Evolutionary conservation across 1,140 invertebrate species (phyloP), one percentile per base, ranked within the genome.

Genomic region (Brachionus angularis): DNA sequence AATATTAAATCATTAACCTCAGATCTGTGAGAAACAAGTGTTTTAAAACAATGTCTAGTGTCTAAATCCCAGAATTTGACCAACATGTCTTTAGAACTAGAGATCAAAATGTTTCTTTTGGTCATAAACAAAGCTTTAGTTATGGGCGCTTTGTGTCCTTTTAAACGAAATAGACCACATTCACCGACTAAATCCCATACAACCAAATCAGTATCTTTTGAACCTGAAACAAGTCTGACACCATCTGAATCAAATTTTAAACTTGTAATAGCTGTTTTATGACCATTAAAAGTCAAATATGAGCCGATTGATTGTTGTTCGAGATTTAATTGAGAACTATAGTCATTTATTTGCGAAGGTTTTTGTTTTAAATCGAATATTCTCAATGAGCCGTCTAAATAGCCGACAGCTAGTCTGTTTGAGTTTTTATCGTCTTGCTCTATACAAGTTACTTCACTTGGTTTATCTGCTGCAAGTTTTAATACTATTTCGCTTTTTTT

Each of bases 31-130:
- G 82, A 83, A 46, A 84, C 79, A 18, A 98, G 82, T 7, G 96
- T 98, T 79, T 91, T 90, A 76, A 98, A 98, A 80, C 95, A 97
- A 77, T 93, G 90, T 76, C 94, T 89, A 23, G 89, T 95, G 73
- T 90, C 87, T 62, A 98, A 81, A 83, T 98, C 91, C 95, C 95
- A 98, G 78, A 98, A 94, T 78, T 98, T 98, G 0, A 98, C 86
- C 79, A 91, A 91, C 14, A 89, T 89, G 80, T 99, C 96, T 80
- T 92, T 95, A 1, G 93, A 39, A 23, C 23, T 33, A 5, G 92
- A 91, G 8, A 98, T 84, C 14, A 96, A 77, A 74, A 92, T 86
- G 75, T 92, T 88, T 58, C 85, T 81, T 27, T 86, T 73, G 49
- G 78, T 86, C 76, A 96, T 85, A 78, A 98, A 98, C 10, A 84